phyloP scores from a whole-genome alignment of 2,113 vertebrate genomes.

The Tyrannus savana region DNA sequence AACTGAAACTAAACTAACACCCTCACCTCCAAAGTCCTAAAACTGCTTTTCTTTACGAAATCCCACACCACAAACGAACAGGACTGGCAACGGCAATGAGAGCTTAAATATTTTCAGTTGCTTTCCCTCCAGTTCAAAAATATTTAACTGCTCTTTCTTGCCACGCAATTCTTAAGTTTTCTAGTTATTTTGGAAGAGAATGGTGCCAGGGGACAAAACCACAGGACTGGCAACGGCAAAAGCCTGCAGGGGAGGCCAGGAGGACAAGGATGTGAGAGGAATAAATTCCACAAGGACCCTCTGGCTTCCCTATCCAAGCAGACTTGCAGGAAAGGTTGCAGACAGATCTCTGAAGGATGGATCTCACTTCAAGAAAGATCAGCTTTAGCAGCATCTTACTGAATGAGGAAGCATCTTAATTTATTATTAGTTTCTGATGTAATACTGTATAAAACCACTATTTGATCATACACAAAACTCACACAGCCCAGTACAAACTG shows the following conservation, averaged over 20 bases:
- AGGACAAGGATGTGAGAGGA: not conserved
- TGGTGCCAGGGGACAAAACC: not conserved
- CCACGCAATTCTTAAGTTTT: not conserved
- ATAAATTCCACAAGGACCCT: not conserved
- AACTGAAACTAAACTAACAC: not conserved
- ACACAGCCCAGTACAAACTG: not conserved
- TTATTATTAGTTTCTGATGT: not conserved
- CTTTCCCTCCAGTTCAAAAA: not conserved
- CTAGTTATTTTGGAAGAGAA: not conserved
- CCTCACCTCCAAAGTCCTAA: not conserved
- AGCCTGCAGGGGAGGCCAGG: not conserved
- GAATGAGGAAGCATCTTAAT: not conserved
- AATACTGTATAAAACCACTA: not conserved
- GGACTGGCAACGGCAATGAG: no score
- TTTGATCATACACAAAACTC: not conserved
- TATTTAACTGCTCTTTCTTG: not conserved
- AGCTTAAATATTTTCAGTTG: not conserved
- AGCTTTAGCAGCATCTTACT: not conserved
- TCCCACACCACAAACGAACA: not conserved
- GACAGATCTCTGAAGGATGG: not conserved
- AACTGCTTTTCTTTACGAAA: not conserved
- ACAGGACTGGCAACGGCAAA: not conserved
- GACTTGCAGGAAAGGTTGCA: not conserved
- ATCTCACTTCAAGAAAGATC: not conserved
- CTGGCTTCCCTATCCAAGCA: not conserved